phyloP scores from a whole-genome alignment of 2,797 vertebrate genomes.

The Rhinophrynus dorsalis region DNA sequence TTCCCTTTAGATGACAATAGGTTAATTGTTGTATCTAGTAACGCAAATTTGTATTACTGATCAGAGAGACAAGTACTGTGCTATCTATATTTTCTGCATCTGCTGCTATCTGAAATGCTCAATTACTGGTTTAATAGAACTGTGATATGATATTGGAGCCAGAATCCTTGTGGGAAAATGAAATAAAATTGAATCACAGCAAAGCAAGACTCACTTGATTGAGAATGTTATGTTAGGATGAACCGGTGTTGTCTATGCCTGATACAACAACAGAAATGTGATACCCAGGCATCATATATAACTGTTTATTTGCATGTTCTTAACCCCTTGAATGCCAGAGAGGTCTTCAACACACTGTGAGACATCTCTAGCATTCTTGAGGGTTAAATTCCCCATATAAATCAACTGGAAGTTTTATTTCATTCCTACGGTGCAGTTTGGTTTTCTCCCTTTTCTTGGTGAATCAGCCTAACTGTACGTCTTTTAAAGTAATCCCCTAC shows the following conservation, averaged over 20 bases:
- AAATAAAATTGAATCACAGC: slow-evolving; percentile 14
- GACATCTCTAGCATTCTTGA: no score
- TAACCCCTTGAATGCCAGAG: no score
- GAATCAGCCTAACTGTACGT: no score
- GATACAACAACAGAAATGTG: neutral
- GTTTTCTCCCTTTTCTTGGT: no score
- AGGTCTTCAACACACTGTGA: no score
- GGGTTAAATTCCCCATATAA: no score
- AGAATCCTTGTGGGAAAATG: slow-evolving; percentile 4
- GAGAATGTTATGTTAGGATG: neutral
- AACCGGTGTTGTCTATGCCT: neutral
- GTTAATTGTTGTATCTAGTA: slow-evolving; percentile 10
- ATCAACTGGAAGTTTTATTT: no score
- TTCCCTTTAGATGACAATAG: neutral
- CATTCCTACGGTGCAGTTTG: no score
- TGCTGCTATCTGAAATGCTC: slow-evolving; percentile 22
- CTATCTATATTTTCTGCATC: slow-evolving; percentile 18
- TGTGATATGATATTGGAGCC: neutral
- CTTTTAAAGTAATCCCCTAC: no score
- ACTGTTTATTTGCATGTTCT: no score
- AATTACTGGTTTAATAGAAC: slow-evolving; percentile 31
- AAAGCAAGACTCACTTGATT: slow-evolving; percentile 2
- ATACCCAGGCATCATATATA: no score
- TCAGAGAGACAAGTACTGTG: neutral
- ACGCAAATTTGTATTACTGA: slow-evolving; percentile 1